Evolutionary conservation across 2,113 vertebrate species (phyloP), one percentile per base, ranked within the genome.

Genomic region (Colistium nudipinnis): DNA sequence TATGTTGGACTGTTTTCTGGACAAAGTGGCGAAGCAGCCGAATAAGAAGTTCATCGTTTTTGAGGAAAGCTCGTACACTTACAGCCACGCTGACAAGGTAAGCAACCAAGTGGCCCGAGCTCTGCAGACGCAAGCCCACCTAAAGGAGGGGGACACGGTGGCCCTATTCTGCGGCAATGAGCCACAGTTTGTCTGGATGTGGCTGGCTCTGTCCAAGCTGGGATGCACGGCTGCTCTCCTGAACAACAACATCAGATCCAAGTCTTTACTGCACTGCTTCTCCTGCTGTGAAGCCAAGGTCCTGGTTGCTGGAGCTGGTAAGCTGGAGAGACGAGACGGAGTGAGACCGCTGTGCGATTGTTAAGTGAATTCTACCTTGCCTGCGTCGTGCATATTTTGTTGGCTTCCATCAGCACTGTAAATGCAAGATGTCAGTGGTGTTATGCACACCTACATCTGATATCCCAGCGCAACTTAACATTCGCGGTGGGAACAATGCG

Each of bases 211-310:
- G 56, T 35, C 70, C 35, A 94, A 95, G 39, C 81, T 95, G 56
- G 93, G 94, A 43, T 94, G 94, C 31, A 48, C 48, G 0, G 80
- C 86, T 2, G 86, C 91, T 1, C 60, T 95, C 0, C 73, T 95
- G 22, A 95, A 95, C 84, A 72, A 27, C 84, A 94, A 94, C 82
- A 89, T 95, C 53, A 82, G 93, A 13, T 70, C 89, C 63, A 91
- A 86, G 16, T 92, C 92, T 2, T 57, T 95, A 70, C 69, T 94
- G 54, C 93, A 94, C 68, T 94, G 92, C 62, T 91, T 94, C 77
- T 83, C 81, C 56, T 90, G 92, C 86, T 92, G 92, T 16, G 80
- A 78, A 0, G 90, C 93, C n/a, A 92, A 87, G 7, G 77, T 90
- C 28, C 87, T 95, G 28, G 67, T 95, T 5, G 80, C 76, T 1